Evolutionary conservation across 2,113 vertebrate genomes (phyloP), one percentile per base, ranked within the genome.

Genomic region (Actenoides hombroni): DNA sequence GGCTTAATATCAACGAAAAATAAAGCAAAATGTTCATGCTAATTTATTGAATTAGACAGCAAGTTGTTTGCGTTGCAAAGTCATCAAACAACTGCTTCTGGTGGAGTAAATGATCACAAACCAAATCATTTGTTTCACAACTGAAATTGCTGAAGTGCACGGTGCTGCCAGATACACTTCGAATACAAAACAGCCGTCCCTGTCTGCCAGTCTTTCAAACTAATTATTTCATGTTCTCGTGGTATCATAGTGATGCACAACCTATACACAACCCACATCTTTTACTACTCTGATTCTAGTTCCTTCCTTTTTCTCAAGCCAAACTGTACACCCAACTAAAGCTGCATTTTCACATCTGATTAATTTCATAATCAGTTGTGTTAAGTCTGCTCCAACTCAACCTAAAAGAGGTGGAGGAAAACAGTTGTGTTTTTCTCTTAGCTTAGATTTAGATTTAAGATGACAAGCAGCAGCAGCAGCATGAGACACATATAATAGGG

Each of bases 311-410:
- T 76, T 63, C 40, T 69, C 46, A 74, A 90, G 53, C 83, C 79
- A 93, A 85, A 46, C 14, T 83, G 65, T 20, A 39, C 28, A 60
- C 23, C 86, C 48, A 67, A 84, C 16, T 84, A 68, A 53, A 90
- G 60, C 71, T 64, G 10, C 46, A 83, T 83, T 88, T 96, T 96
- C 76, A 94, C 92, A 91, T 91, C 57, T 88, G 46, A 93, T 90
- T 95, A 88, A 83, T 88, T 93, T 90, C 49, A 90, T 87, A 63
- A 82, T 82, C 2, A 60, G 71, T 92, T 81, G 21, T 90, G 29
- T 59, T 86, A 90, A 86, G 19, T 59, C 49, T 75, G 51, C 21
- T 88, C 13, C 76, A 93, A 63, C 5, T 71, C 56, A 92, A 92
- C 42, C 51, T 56, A 83, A 64, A 86, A 90, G 60, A 86, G 14